These are phyloP conservation scores for Amblyjoppa proteus DNA, from an alignment of 2,888 invertebrate genomes.

Conservation along the genomic window DNA sequence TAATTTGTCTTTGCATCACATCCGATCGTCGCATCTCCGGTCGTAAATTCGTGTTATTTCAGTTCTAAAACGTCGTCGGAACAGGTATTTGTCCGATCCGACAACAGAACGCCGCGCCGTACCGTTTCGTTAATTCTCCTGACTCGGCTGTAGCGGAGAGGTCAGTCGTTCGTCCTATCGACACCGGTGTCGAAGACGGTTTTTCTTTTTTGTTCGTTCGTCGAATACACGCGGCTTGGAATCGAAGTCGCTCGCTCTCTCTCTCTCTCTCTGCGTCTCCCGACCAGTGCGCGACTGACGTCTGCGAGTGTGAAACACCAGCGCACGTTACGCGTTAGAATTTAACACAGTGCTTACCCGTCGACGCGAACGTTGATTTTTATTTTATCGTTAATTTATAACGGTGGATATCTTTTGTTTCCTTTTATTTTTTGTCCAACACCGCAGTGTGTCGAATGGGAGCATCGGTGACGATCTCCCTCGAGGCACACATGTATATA, in stretches of 20 bases:
- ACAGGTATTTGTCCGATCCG: background rate
- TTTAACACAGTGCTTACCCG: background rate
- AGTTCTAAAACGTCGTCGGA: background rate
- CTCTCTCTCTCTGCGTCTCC: too few relatives aligned
- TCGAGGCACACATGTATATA: constrained; percentile 58
- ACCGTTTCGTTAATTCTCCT: background rate
- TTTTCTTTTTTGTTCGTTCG: background rate
- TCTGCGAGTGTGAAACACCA: constrained; percentile 1
- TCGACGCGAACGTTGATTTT: background rate
- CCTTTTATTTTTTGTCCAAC: background rate
- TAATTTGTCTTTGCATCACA: background rate
- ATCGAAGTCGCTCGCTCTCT: background rate
- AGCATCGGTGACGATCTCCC: background rate
- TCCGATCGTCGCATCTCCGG: constrained; percentile 1
- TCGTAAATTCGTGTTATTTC: background rate
- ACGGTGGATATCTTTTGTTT: background rate
- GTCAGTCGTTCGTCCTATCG: background rate
- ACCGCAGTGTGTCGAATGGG: background rate
- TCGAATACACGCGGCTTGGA: background rate
- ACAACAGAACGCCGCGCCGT: background rate
- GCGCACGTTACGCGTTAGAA: constrained; percentile 6
- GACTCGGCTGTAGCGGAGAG: background rate
- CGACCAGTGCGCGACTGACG: background rate
- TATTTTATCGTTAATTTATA: background rate
- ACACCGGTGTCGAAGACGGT: background rate